Base-by-base conservation (phyloP, 1,140 invertebrate genomes). In the Pseudomyrmex pallidus region DNA sequence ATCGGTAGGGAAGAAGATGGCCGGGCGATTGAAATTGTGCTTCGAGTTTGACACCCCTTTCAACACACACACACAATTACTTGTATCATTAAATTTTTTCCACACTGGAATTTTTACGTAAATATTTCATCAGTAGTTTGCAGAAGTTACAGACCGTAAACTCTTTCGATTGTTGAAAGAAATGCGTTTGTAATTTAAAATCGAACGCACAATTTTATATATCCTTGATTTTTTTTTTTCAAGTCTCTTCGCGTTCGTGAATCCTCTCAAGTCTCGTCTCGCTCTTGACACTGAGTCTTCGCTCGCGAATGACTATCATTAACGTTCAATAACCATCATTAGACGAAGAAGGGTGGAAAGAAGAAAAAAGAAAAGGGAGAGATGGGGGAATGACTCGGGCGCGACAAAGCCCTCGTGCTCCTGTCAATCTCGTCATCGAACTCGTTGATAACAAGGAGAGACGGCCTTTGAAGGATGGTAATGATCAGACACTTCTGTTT, bases 401-500 rank as follows among this genome's bases (percentile, higher is more conserved):
- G 72, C 68, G 83, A 78, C 86, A 87, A 74, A 84, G 78, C 78
- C 56, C 68, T 88, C 86, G 77, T 74, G 84, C 85, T 83, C 73
- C 83, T 88, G 87, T 89, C 87, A 88, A 72, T 88, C 90, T 90
- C 86, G 87, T 88, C 87, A 85, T 90, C 85, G 84, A 87, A 89
- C 88, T 89, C 89, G 85, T 90, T 87, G 82, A 87, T 87, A 87
- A 93, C 88, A 72, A 91, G 76, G 76, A 87, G 46, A 87, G 78
- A 86, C 84, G 87, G 87, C 80, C 87, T 88, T 89, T 85, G 78
- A 62, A 86, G 67, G 84, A 89, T 85, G 85, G 74, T 88, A 89
- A 87, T 85, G 44, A 85, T 87, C 86, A 64, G 84, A 77, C 56
- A 66, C 85, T 86, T 61, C 82, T 84, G 82, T 87, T 85, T 89